Evolutionary conservation across 2,888 invertebrate genomes (phyloP), one percentile per base, ranked within the genome.

Genomic region (Cephus pygmeus): DNA sequence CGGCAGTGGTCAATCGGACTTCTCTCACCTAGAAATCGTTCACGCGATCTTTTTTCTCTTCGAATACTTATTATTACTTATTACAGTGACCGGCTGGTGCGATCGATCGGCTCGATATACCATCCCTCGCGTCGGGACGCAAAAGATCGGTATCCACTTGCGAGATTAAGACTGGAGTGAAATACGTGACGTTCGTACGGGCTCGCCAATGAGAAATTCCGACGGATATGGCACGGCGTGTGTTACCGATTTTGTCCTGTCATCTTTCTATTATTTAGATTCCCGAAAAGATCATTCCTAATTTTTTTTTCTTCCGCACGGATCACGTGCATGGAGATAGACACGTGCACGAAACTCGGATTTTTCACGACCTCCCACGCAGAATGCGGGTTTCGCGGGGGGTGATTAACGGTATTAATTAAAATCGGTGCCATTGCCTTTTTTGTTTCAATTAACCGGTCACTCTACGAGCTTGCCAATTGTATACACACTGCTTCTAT

Each of bases 21-120:
- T 82, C 84, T 85, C 81, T 87, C 87, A 87, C 88, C 87, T 89
- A 87, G 87, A 88, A 88, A 89, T 85, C 85, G 84, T 89, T 88
- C 87, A 85, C 86, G 87, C 86, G 87, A 88, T 87, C 83, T 81
- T 83, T 79, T 78, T 82, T 83, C 77, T 69, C 76, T 36, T 36
- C 56, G 77, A 1, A 15, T 30, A 33, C 71, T 33, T 15, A 31
- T 71, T 71, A 71, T 71, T 30, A 71, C 71, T 71, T 33, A 31
- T 71, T 71, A 71, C 23, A 23, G 40, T 6, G 40, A 15, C 40
- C 15, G 40, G 40, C 40, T 56, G 40, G 40, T 23, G 40, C 40
- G 40, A 56, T 56, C 23, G 40, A 23, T 23, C 23, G 9, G 40
- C 40, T 56, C 9, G 6, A 56, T 56, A 56, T 56, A 2, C 40